Percentiles rank a stretch among this genome's conserved stretches.
Evolutionary conservation across 1,140 invertebrate genomes (phyloP).

Genomic region (Drosophila nigromelanica): DNA sequence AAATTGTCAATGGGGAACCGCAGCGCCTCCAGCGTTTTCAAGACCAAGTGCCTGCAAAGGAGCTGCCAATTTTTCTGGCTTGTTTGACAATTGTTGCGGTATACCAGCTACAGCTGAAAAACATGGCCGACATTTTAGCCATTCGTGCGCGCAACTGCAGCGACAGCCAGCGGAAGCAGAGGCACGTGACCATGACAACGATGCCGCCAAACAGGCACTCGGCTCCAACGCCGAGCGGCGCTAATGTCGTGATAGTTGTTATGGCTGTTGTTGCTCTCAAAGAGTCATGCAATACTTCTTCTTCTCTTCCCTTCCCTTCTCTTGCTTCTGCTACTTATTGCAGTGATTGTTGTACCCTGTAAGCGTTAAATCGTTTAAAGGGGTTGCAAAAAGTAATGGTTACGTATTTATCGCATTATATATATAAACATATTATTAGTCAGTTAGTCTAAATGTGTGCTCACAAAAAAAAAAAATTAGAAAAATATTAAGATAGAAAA

Average conservation of each 20-base stretch:
- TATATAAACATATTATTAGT: too few relatives aligned
- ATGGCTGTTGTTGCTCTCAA: slow-evolving; percentile 68
- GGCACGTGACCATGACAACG: slow-evolving; percentile 76
- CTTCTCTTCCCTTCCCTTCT: slow-evolving; percentile 11
- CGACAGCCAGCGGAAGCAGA: slow-evolving; percentile 53
- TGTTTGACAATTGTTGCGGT: slow-evolving; percentile 77
- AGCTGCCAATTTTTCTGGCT: slow-evolving; percentile 76
- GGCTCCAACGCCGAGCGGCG: slow-evolving; percentile 27
- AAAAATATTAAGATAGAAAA: slow-evolving; percentile 5
- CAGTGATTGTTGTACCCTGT: slow-evolving; percentile 18
- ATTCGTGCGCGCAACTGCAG: slow-evolving; percentile 64
- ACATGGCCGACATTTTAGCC: slow-evolving; percentile 69
- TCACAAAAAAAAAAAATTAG: too few relatives aligned
- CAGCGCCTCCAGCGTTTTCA: slow-evolving; percentile 18
- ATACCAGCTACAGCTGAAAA: slow-evolving; percentile 13
- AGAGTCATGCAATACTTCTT: slow-evolving; percentile 57
- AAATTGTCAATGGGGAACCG: slow-evolving; percentile 20
- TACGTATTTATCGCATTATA: too few relatives aligned
- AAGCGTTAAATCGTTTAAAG: too few relatives aligned
- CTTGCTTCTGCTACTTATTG: slow-evolving; percentile 35
- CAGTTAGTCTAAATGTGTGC: too few relatives aligned
- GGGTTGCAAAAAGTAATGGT: not conserved
- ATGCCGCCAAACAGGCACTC: slow-evolving; percentile 36
- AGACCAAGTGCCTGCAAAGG: slow-evolving; percentile 35
- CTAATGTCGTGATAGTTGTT: slow-evolving; percentile 76